Evolutionary conservation across 2,797 vertebrate genomes (phyloP).

Genomic region (Gymnothorax javanicus): DNA sequence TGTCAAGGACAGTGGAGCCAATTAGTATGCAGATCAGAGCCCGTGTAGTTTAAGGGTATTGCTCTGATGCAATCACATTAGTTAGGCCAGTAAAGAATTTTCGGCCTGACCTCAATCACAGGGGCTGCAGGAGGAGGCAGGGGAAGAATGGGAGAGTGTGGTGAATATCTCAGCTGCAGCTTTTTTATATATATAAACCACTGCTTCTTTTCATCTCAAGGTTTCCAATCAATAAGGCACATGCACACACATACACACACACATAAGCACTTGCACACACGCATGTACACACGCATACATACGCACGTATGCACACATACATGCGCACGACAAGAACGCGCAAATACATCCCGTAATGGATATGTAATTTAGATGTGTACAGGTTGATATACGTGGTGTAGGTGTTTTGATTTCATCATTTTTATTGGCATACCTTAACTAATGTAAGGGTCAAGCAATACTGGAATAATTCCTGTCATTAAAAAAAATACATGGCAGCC

Average conservation of each 20-base stretch:
- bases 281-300: neutral
- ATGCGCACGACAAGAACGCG: neutral
- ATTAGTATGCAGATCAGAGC: slow-evolving; percentile 96
- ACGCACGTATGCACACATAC: neutral
- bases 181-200: slow-evolving; percentile 42
- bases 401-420: slow-evolving; percentile 7
- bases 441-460: slow-evolving; percentile 4
- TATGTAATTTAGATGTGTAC: slow-evolving; percentile 55
- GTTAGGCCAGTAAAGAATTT: slow-evolving; percentile 87
- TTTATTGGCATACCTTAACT: neutral
- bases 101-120: slow-evolving; percentile 88
- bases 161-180: slow-evolving; percentile 26
- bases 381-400: slow-evolving; percentile 18
- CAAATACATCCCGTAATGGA: neutral
- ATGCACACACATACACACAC: slow-evolving; percentile 10
- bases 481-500: neutral
- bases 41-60: slow-evolving; percentile 91
- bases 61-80: slow-evolving; percentile 95
- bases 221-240: slow-evolving; percentile 31
- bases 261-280: neutral
- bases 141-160: slow-evolving; percentile 48
- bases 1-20: slow-evolving; percentile 83
- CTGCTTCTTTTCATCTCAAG: slow-evolving; percentile 18
- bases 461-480: neutral
- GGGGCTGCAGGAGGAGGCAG: slow-evolving; percentile 63